phyloP scores from a whole-genome alignment of 2,888 invertebrate genomes.

The Oegoconia quadripuncta region DNA sequence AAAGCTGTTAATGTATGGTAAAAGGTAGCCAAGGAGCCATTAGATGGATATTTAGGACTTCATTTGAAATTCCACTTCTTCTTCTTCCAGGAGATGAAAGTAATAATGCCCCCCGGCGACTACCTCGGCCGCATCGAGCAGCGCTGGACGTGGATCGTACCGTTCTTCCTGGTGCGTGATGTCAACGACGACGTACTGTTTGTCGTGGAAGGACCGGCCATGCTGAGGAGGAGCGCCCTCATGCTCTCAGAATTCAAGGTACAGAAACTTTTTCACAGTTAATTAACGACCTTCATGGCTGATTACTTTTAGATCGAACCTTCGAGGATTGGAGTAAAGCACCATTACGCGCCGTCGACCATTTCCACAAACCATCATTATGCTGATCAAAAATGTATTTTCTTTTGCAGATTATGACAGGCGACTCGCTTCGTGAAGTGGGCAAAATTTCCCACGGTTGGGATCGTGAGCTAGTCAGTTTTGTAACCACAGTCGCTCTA shows the following conservation, averaged over 20 bases:
- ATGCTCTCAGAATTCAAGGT: constrained; percentile 64
- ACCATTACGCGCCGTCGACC: too few relatives aligned
- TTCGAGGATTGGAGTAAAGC: too few relatives aligned
- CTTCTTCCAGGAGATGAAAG: constrained; percentile 78
- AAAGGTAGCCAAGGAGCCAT: too few relatives aligned
- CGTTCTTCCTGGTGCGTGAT: constrained; percentile 84
- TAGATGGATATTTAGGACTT: too few relatives aligned
- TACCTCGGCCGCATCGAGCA: constrained; percentile 85
- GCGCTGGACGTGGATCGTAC: constrained; percentile 82
- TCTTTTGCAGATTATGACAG: constrained; percentile 69
- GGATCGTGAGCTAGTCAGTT: constrained; percentile 83
- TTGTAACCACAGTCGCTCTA: constrained; percentile 87
- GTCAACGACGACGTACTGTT: constrained; percentile 81
- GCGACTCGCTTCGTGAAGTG: constrained; percentile 80
- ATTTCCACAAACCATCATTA: too few relatives aligned
- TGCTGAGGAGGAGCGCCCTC: constrained; percentile 52
- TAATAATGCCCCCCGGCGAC: constrained; percentile 85
- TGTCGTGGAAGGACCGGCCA: constrained; percentile 86
- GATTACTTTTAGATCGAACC: too few relatives aligned
- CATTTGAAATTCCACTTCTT: too few relatives aligned
- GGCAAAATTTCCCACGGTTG: constrained; percentile 86
- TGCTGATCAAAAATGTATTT: constrained; percentile 2
- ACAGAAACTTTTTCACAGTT: neutral
- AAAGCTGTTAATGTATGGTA: too few relatives aligned
- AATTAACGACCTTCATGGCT: too few relatives aligned